phyloP scores from a whole-genome alignment of 1,140 invertebrate species.

The Sitobion miscanthi region DNA sequence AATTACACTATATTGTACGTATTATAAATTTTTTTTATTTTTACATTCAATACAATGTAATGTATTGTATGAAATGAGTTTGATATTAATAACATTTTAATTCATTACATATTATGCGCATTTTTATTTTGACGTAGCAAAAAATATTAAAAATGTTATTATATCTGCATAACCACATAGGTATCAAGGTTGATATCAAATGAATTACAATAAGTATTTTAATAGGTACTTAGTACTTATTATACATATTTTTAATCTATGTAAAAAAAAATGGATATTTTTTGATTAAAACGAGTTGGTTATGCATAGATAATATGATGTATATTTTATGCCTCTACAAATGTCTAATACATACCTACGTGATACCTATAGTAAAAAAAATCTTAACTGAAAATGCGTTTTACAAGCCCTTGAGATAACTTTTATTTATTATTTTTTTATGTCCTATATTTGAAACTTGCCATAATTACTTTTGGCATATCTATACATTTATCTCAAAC shows the following conservation, averaged over 20 bases:
- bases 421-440: conserved; percentile 24
- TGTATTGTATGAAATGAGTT: background rate
- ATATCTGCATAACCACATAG: background rate
- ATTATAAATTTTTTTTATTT: background rate
- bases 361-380: background rate
- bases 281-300: background rate
- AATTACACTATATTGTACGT: background rate
- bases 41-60: background rate
- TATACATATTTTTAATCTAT: background rate
- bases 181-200: background rate
- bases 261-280: background rate
- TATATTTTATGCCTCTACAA: background rate
- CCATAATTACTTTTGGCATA: background rate
- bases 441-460: background rate
- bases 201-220: background rate
- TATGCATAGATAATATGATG: conserved; percentile 4
- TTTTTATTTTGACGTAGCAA: background rate
- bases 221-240: background rate
- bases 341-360: background rate
- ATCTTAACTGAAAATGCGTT: background rate
- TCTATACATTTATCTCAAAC: background rate
- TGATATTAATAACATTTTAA: background rate
- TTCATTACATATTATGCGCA: background rate
- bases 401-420: background rate
- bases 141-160: background rate